Conservation (phyloP, 1,140 invertebrate species). For the Calliphora vicina region DNA sequence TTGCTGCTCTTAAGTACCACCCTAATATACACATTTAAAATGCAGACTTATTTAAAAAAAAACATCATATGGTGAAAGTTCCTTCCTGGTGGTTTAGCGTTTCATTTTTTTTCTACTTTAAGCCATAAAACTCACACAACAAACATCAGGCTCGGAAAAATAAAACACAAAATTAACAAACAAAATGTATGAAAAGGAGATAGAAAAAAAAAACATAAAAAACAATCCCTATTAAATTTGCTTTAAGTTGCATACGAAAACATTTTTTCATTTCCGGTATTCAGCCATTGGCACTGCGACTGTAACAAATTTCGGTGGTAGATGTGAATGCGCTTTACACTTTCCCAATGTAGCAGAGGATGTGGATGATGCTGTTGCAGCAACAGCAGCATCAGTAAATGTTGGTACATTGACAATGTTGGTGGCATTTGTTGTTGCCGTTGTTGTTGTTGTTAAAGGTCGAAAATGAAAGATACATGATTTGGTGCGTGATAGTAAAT, state of each 20-base stretch:
- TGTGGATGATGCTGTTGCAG: not conserved
- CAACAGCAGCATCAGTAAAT: not conserved
- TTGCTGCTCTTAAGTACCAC: too few species aligned
- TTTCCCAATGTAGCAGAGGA: not conserved
- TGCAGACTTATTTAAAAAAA: too few species aligned
- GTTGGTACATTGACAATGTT: not conserved
- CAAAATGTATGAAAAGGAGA: not conserved
- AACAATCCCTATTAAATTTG: not conserved
- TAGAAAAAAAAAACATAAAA: not conserved
- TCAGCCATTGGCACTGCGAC: constrained; percentile 40
- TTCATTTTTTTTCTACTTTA: not conserved
- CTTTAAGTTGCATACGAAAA: not conserved
- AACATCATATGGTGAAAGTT: not conserved
- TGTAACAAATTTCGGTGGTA: constrained; percentile 33
- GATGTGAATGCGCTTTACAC: not conserved
- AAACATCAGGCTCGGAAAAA: too few species aligned
- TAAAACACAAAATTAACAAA: too few species aligned
- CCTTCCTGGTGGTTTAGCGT: not conserved
- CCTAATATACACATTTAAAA: too few species aligned
- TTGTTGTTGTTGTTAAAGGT: not conserved
- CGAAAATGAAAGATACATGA: constrained; percentile 11
- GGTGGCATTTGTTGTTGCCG: not conserved
- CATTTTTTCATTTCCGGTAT: constrained; percentile 37
- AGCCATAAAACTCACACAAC: too few species aligned
- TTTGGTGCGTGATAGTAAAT: not conserved